Evolutionary conservation across 2,113 vertebrate genomes (phyloP).

Genomic region (Salvator merianae): DNA sequence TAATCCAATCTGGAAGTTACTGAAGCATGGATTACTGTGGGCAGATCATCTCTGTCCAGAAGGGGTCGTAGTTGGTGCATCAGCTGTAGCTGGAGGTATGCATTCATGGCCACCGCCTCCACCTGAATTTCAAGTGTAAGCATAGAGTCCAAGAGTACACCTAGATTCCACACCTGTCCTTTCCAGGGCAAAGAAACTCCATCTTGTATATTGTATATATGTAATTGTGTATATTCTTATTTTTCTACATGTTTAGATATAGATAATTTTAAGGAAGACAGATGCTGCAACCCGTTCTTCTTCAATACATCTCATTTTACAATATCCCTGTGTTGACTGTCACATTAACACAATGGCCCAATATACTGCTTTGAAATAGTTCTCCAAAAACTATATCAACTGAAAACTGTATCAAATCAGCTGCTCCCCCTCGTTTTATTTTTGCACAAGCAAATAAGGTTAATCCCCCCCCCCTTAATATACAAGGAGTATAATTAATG

Average conservation of each 20-base stretch:
- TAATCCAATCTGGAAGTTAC: too few species aligned
- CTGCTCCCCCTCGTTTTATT: neutral
- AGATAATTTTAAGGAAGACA: neutral
- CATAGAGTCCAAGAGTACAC: too few species aligned
- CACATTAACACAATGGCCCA: neutral
- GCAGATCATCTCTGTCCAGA: too few species aligned
- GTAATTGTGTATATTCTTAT: too few species aligned
- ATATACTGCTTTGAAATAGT: slow-evolving; percentile 8
- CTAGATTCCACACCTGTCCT: too few species aligned
- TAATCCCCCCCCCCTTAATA: slow-evolving; percentile 4
- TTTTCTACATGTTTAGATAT: too few species aligned
- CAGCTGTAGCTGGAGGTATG: too few species aligned
- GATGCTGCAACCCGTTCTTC: neutral
- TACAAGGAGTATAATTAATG: slow-evolving; percentile 31
- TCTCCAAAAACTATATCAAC: neutral
- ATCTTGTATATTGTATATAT: neutral
- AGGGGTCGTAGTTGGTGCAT: too few species aligned
- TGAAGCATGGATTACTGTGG: too few species aligned
- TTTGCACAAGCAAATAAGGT: slow-evolving; percentile 2
- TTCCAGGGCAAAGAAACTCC: too few species aligned
- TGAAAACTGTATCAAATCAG: slow-evolving; percentile 11
- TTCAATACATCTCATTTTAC: neutral
- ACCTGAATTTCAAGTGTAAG: too few species aligned
- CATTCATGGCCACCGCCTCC: too few species aligned
- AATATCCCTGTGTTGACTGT: neutral